Evolutionary conservation across 2,113 vertebrate genomes (phyloP), one percentile per base, ranked within the genome.

Genomic region (Tachysurus fulvidraco): DNA sequence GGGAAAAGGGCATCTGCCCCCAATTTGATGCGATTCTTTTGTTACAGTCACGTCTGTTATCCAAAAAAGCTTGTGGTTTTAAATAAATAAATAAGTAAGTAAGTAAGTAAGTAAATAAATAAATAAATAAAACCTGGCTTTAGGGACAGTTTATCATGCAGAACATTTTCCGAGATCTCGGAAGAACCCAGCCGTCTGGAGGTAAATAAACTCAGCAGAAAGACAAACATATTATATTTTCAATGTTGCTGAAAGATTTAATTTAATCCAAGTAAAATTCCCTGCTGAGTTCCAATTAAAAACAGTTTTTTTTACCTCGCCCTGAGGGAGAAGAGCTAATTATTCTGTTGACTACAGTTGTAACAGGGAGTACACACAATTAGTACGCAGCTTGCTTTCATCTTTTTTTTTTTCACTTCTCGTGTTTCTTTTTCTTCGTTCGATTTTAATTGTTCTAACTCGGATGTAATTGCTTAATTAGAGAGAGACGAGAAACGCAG

Each of bases 201-300:
- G 89, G 90, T 94, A 92, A 93, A 94, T 93, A 94, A 85, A 92
- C 90, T 88, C 90, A 41, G 87, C 65, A 84, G 60, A 77, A 87
- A 88, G 79, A 88, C 60, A 88, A 93, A 92, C 91, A 92, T 88
- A 90, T 90, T 89, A 83, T 82, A 79, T 69, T 88, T 90, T 91
- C 90, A 89, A 88, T 92, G 87, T 90, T 93, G 88, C 92, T 89
- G 90, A 92, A 88, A 91, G 91, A 91, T 94, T 93, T 94, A 94
- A 95, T 94, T 95, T 93, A 94, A 95, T 95, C 90, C 91, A 91
- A 93, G 93, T 91, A 92, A 94, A 93, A 85, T 81, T 95, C 94
- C 94, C 94, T 89, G 92, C 91, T 94, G 94, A 92, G 91, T 93
- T 94, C 93, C 94, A 95, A 95, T 95, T 95, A 95, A 93, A 93